Percentiles rank a stretch among this genome's conserved stretches.
phyloP scores from a whole-genome alignment of 2,113 vertebrate genomes.

The Apodemus speciosus region DNA sequence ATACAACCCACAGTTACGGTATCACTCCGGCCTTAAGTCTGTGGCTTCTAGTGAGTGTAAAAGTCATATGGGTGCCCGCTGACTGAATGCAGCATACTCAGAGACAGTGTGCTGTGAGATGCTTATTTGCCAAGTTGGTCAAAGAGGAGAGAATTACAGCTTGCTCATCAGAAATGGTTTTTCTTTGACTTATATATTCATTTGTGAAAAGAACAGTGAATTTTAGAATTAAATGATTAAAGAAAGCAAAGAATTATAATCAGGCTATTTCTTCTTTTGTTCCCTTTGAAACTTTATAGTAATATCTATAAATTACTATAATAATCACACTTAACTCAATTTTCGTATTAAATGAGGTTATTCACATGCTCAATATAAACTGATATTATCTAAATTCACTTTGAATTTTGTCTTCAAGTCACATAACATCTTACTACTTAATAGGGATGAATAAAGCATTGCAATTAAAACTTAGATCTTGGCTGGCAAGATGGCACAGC shows the following conservation, averaged over 20 bases:
- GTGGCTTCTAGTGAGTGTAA: background rate
- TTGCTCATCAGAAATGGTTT: background rate
- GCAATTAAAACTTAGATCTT: background rate
- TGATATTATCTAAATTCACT: background rate
- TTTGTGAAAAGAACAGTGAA: background rate
- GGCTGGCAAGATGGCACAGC: background rate
- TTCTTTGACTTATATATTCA: background rate
- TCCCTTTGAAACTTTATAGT: background rate
- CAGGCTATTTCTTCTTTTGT: background rate
- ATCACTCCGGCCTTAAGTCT: background rate
- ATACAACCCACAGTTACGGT: background rate
- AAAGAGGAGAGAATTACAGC: background rate
- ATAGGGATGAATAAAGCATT: background rate
- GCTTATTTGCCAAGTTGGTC: background rate
- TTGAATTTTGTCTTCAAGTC: background rate
- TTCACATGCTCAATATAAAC: background rate
- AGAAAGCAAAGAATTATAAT: background rate
- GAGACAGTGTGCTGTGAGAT: no score
- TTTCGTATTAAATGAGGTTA: background rate
- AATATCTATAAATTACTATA: background rate
- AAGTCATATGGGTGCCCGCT: background rate
- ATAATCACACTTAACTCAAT: background rate
- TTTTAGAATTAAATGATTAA: conserved; percentile 11
- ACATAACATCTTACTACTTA: background rate
- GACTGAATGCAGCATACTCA: background rate